Evolutionary conservation across 2,113 vertebrate species (phyloP), one percentile per base, ranked within the genome.

Genomic region (Alethe diademata): DNA sequence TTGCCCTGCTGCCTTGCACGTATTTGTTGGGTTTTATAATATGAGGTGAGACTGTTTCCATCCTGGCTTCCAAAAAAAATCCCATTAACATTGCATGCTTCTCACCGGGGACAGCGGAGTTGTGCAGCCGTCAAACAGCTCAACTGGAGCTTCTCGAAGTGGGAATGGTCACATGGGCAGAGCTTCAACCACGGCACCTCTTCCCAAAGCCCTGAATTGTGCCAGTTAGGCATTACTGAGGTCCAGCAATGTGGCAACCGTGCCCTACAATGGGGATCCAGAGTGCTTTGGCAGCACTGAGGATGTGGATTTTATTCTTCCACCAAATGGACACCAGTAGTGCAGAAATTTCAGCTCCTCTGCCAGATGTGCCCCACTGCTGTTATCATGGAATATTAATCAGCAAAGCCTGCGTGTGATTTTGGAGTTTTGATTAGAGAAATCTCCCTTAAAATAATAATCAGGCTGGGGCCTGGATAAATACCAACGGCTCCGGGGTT

Each of bases 391-490:
- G 96, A 97, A 98, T 98, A 98, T 97, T 98, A 98, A 98, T 98
- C 97, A 98, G 97, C 97, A 95, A 86, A 94, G 96, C 95, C 97
- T 97, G 97, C 78, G 88, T 97, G 97, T 98, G 98, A 98, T 97
- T 98, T 93, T 76, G 92, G 96, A 97, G 97, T 98, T 98, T 98
- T 98, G 97, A 98, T 98, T 98, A 98, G 97, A 97, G 97, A 98
- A 98, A 98, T 98, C 97, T 95, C 96, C 85, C 96, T 98, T 98
- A 98, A 72, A 98, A 98, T 97, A 98, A 98, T 98, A 98, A 98
- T 97, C 98, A 98, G 40, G 78, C 87, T 93, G 92, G 95, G 96
- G 97, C 93, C 95, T 97, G 86, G 97, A 86, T 94, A 97, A 98
- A 97, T 91, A 95, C 86, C 93, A 79, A 47, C 24, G 95, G 92